Conservation (phyloP, 2,888 invertebrate species). For the Amphipyra berbera region DNA sequence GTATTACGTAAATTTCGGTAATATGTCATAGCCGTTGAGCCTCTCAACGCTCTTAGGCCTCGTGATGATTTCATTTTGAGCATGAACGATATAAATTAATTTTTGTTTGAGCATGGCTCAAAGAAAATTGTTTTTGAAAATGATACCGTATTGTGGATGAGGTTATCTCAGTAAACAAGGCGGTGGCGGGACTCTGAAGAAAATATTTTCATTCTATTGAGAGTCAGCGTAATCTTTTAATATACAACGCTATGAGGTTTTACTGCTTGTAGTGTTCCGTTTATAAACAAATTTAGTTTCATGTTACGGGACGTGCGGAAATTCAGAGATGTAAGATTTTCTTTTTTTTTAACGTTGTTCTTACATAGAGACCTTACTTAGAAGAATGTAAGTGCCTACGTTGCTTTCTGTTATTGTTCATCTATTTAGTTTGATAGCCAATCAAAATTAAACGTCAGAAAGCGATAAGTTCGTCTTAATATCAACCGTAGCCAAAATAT, state of each 20-base stretch:
- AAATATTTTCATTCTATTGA: conserved; percentile 71
- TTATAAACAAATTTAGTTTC: conserved; percentile 47
- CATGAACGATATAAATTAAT: conserved; percentile 75
- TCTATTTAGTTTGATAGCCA: too few relatives aligned
- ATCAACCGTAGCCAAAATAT: too few relatives aligned
- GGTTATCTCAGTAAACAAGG: conserved; percentile 70
- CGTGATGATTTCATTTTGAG: conserved; percentile 77
- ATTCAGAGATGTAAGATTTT: not conserved
- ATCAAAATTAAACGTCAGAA: too few relatives aligned
- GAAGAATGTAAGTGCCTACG: too few relatives aligned
- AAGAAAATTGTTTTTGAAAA: conserved; percentile 78
- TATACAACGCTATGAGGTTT: conserved; percentile 53
- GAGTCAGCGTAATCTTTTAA: conserved; percentile 69
- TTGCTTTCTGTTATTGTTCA: not conserved
- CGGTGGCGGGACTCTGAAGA: conserved; percentile 58
- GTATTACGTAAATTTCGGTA: conserved; percentile 83
- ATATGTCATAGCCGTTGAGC: conserved; percentile 77
- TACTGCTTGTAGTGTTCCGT: conserved; percentile 36
- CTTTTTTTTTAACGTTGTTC: not conserved
- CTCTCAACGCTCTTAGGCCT: conserved; percentile 63
- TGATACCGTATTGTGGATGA: conserved; percentile 73
- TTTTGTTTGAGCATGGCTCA: conserved; percentile 75
- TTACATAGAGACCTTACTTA: not conserved
- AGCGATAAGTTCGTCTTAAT: too few relatives aligned
- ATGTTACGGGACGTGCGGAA: conserved; percentile 5